Conservation (phyloP, 2,797 vertebrate genomes). For the Hapalemur alaotrensis region DNA sequence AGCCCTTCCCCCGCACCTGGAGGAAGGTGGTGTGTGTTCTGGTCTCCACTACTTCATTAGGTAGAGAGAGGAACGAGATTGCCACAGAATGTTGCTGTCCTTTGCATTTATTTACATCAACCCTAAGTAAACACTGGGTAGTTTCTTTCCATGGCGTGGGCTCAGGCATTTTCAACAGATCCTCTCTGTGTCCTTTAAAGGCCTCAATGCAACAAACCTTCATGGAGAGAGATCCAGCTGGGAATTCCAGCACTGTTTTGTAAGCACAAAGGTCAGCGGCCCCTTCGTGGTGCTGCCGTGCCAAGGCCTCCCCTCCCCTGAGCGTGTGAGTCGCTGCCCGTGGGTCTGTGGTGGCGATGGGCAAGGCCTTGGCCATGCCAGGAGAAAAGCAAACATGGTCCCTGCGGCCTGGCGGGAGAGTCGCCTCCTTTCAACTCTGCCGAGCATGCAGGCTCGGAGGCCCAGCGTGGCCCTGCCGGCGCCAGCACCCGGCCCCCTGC, state of each 20-base stretch:
- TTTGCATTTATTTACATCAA: neutral
- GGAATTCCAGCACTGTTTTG: neutral
- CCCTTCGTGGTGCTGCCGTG: neutral
- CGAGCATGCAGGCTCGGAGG: rapidly evolving
- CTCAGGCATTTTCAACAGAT: neutral
- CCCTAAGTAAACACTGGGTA: rapidly evolving
- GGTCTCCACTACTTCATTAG: neutral
- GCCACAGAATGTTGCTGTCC: neutral
- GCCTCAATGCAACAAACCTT: neutral
- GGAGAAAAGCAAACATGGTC: neutral
- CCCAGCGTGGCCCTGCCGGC: neutral
- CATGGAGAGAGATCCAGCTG: neutral
- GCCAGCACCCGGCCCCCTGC: neutral
- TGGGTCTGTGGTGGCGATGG: neutral
- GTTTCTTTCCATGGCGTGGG: neutral
- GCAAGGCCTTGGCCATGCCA: rapidly evolving
- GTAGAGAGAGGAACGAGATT: neutral
- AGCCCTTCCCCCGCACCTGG: neutral
- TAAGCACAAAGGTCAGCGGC: constrained; percentile 11
- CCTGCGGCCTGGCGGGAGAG: neutral
- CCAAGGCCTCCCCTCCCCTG: neutral
- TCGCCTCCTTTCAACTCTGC: neutral
- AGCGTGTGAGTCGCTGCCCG: rapidly evolving
- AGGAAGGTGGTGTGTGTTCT: neutral
- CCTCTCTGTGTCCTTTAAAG: neutral